Percentiles rank a stretch among this genome's conserved stretches.
These are phyloP conservation scores for Desmodus rotundus DNA, from an alignment of 2,113 vertebrate species.

Conservation along the genomic window DNA sequence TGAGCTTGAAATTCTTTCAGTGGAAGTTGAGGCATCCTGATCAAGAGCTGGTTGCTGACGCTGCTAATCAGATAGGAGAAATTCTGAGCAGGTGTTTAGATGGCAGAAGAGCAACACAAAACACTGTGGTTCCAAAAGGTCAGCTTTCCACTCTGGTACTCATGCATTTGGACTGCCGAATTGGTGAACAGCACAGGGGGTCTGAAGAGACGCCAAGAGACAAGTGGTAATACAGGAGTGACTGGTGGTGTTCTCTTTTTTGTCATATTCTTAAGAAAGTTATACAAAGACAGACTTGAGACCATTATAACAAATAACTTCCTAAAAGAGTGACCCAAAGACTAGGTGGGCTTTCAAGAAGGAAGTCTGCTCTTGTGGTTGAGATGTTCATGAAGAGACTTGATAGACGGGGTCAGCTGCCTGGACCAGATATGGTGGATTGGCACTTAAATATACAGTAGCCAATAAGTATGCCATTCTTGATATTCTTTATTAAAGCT, in stretches of 20 bases:
- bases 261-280: background rate
- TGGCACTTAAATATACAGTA: background rate
- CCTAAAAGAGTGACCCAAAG: background rate
- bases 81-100: background rate
- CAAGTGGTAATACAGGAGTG: background rate
- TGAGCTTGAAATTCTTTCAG: background rate
- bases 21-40: background rate
- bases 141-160: background rate
- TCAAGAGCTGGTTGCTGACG: background rate
- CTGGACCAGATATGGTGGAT: background rate
- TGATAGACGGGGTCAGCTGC: background rate
- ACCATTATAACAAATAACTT: background rate
- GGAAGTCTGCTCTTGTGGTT: background rate
- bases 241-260: background rate
- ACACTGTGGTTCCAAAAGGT: background rate
- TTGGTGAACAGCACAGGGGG: background rate
- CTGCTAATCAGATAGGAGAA: background rate
- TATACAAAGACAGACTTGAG: background rate
- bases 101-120: background rate
- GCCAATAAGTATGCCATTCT: background rate
- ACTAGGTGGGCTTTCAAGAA: background rate
- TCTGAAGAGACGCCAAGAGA: background rate
- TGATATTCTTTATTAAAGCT: background rate
- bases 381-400: background rate
- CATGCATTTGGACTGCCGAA: background rate